phyloP scores from a whole-genome alignment of 2,888 invertebrate genomes.

The Oscheius onirici region DNA sequence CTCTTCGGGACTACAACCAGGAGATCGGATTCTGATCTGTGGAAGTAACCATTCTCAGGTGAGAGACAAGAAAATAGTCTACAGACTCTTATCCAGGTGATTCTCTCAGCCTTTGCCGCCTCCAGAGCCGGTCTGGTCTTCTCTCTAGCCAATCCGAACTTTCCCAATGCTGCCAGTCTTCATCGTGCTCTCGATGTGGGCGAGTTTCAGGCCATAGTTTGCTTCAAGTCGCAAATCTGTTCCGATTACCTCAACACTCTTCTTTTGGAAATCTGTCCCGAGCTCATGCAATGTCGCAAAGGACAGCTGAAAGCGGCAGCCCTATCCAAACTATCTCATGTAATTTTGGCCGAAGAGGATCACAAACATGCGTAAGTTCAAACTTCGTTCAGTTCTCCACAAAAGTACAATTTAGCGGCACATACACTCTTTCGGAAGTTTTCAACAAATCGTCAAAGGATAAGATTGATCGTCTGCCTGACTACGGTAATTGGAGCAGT shows the following conservation, averaged over 20 bases:
- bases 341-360: conserved; percentile 72
- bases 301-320: conserved; percentile 64
- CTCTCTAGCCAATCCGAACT: conserved; percentile 65
- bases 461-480: conserved; percentile 60
- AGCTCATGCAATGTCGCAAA: conserved; percentile 52
- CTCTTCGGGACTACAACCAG: conserved; percentile 72
- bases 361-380: conserved; percentile 64
- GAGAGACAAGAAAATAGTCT: neutral
- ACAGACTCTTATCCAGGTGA: conserved; percentile 38
- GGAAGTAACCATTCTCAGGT: conserved; percentile 72
- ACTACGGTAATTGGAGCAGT: conserved; percentile 61
- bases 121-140: conserved; percentile 73
- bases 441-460: conserved; percentile 59
- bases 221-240: conserved; percentile 65
- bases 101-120: conserved; percentile 61
- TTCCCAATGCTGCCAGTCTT: conserved; percentile 50
- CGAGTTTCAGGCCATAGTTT: conserved; percentile 72
- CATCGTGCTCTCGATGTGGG: conserved; percentile 63
- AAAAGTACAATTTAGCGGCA: conserved; percentile 57
- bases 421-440: conserved; percentile 66
- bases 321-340: conserved; percentile 72
- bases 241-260: conserved; percentile 55
- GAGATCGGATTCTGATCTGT: conserved; percentile 74
- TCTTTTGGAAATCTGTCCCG: conserved; percentile 59
- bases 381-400: neutral